Conservation (phyloP, 2,888 invertebrate species). For the Ceratothoa steindachneri region DNA sequence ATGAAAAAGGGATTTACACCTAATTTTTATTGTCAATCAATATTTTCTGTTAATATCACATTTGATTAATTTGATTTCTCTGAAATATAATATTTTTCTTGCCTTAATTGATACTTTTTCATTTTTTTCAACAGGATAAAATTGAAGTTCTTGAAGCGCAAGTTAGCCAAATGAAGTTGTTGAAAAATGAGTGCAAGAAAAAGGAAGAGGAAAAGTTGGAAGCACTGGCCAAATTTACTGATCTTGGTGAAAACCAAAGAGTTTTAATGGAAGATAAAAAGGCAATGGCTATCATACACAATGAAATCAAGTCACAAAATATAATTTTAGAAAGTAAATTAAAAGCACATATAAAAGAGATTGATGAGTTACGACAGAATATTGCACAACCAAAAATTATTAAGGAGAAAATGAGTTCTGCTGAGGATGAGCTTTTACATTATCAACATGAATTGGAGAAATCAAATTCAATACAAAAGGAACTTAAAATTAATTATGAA, state of each 20-base stretch:
- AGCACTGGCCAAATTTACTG: conserved; percentile 14
- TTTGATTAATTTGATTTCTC: no score
- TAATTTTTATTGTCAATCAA: no score
- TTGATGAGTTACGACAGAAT: background rate
- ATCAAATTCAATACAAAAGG: background rate
- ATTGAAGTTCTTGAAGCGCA: conserved; percentile 38
- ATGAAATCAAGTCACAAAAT: conserved; percentile 15
- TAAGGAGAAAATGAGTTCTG: background rate
- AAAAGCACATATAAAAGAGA: background rate
- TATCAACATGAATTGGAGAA: background rate
- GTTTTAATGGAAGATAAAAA: conserved; percentile 35
- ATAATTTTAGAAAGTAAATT: background rate
- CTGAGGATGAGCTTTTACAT: background rate
- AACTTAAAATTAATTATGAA: background rate
- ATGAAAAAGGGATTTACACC: no score
- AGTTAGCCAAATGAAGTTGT: conserved; percentile 29
- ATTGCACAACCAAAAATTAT: background rate
- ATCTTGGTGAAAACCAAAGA: conserved; percentile 17
- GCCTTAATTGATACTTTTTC: no score
- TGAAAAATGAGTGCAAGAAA: conserved; percentile 39
- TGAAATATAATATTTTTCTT: no score
- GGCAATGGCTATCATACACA: conserved; percentile 31
- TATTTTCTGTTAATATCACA: no score
- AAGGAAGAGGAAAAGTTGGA: conserved; percentile 29
- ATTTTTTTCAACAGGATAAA: no score